Evolutionary conservation across 2,888 invertebrate species (phyloP), one percentile per base, ranked within the genome.

Genomic region (Torymus aiolomorphi): DNA sequence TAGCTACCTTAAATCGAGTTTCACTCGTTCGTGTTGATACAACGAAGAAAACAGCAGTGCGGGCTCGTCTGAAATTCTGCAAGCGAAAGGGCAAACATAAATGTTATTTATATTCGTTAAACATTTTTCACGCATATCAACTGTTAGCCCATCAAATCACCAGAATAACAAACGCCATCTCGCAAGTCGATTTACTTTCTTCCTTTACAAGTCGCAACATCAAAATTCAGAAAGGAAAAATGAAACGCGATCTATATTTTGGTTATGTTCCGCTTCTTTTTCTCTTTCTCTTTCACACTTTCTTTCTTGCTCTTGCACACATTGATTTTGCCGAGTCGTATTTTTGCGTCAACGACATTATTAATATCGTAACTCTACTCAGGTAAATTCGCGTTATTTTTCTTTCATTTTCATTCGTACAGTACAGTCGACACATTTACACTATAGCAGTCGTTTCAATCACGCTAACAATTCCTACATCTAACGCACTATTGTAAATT

Each of bases 381-480:
- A 80, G 80, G 80, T 82, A 82, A 78, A 72, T 81, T 78, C 62
- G 77, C 80, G 54, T 78, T 59, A 52, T 66, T 56, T 80, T 11
- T 71, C 54, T 56, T 11, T 76, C 18, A 66, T 52, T 61, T 66
- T 51, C 69, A 76, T 42, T 56, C 70, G 18, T 59, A 61, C 66
- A 52, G 31, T 31, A 54, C 62, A 71, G 18, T 70, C 74, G 18
- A 13, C 2, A 57, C 69, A 78, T 31, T 10, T 52, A 14, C 59
- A 63, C 57, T 13, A 76, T 82, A 80, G 82, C 81, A 82, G 74
- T 78, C 80, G 80, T 79, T 81, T 71, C 83, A 81, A 63, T 24
- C 18, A 61, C 80, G 73, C 84, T 85, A 86, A 86, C 84, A 85
- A 86, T 85, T 84, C 82, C 84, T 86, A 86, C 83, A 84, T 63